phyloP scores from a whole-genome alignment of 2,797 vertebrate genomes.

The Rallus crepitans region DNA sequence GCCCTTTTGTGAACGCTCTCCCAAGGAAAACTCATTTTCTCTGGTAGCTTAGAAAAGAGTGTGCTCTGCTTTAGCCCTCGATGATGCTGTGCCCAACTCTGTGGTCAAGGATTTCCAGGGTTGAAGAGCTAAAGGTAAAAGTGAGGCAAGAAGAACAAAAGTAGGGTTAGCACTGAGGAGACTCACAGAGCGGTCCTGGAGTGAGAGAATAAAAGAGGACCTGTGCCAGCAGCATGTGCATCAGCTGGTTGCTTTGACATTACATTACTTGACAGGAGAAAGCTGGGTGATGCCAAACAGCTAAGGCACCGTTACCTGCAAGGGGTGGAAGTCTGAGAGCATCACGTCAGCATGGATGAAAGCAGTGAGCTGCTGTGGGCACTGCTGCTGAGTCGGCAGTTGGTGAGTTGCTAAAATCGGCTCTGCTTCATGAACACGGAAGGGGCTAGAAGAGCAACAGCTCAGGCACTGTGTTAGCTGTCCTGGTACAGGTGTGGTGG shows the following conservation, averaged over 20 bases:
- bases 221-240: not conserved
- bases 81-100: rapidly evolving
- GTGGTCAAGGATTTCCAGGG: not conserved
- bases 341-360: not conserved
- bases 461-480: not conserved
- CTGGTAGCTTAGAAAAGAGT: not conserved
- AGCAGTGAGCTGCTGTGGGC: not conserved
- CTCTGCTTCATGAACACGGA: not conserved
- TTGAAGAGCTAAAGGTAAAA: not conserved
- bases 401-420: not conserved
- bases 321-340: not conserved
- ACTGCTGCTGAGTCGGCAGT: not conserved
- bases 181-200: not conserved
- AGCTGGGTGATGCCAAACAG: not conserved
- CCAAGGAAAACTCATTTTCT: not conserved
- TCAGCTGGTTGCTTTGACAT: not conserved
- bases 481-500: not conserved
- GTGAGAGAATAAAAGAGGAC: not conserved
- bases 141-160: not conserved
- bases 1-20: not conserved
- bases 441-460: not conserved
- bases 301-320: not conserved
- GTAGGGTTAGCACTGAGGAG: not conserved
- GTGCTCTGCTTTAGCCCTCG: not conserved
- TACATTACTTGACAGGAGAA: not conserved